These are phyloP conservation scores for Psittacula cyanocephala DNA, from an alignment of 2,113 vertebrate genomes.

Conservation along the genomic window DNA sequence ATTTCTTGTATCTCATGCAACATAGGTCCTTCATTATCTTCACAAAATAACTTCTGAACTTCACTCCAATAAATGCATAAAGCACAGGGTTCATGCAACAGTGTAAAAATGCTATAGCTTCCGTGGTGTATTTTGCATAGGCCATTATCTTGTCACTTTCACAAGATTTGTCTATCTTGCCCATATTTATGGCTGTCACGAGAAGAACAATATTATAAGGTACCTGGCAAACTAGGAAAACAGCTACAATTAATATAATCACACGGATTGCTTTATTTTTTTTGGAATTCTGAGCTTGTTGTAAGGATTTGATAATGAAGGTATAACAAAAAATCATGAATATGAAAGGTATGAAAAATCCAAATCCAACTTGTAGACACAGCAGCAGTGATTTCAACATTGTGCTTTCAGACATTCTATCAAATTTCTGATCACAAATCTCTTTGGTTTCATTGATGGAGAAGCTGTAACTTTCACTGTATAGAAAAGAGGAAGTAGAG, in stretches of 20 bases:
- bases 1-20: conserved; percentile 75
- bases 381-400: conserved; percentile 74
- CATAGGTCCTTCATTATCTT: conserved; percentile 81
- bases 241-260: conserved; percentile 81
- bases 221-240: conserved; percentile 86
- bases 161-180: conserved; percentile 53
- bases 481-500: conserved; percentile 81
- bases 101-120: conserved; percentile 88
- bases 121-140: conserved; percentile 55
- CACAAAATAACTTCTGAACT: conserved; percentile 87
- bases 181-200: conserved; percentile 60
- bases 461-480: conserved; percentile 53
- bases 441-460: background rate
- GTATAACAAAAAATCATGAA: conserved; percentile 87
- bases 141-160: background rate
- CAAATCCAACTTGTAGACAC: conserved; percentile 77
- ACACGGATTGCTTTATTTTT: conserved; percentile 88
- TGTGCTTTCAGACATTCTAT: background rate
- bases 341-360: conserved; percentile 86
- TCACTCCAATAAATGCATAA: conserved; percentile 90
- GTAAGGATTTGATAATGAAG: conserved; percentile 79
- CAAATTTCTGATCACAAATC: conserved; percentile 78
- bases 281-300: conserved; percentile 84
- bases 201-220: conserved; percentile 85
- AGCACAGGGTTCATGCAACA: conserved; percentile 92